Base-by-base conservation (phyloP, 2,888 invertebrate species). In the Drosophila mercatorum region DNA sequence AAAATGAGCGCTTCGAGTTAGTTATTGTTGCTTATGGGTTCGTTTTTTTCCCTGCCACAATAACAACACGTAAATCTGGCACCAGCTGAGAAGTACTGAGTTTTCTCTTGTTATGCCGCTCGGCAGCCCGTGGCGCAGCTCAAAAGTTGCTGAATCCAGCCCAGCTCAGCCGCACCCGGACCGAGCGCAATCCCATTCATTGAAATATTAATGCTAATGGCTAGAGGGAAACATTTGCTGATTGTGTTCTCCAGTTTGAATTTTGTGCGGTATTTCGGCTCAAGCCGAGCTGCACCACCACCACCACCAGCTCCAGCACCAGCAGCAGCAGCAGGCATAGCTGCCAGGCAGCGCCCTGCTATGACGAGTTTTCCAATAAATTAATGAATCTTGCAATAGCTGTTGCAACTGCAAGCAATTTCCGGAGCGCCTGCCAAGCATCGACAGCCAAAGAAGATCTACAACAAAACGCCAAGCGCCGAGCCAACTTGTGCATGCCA, bases 161-260 rank as follows among this genome's bases (percentile, higher is more conserved):
- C 12, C 53, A 34, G 34, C 47, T 46, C 31, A 43, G 14, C 34
- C 52, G 5, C 11, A 38, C 10, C 14, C 46, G 31, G 36, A 34
- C 46, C 31, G 4, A 12, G 43, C 65, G 51, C 57, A 68, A 63
- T 64, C 61, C 55, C 72, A 79, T 67, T 67, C 67, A 83, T 83
- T 88, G 83, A 88, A 84, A 83, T 85, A 84, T 84, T 84, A 88
- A 88, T 88, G 86, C 75, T 88, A 84, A 84, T 88, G 83, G 86
- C 75, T 74, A 56, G 57, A 68, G 58, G 71, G 73, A 77, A 83
- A 63, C 76, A 73, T 78, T 77, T 78, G 57, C 75, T 83, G 83
- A 83, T 88, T 83, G 83, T 78, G 75, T 75, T 82, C 72, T 46
- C 64, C 56, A 61, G 59, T 46, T 56, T 40, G 62, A 58, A 52